A percentile compares a stretch with the other conserved stretches of the same genome.
These are phyloP conservation scores for Montifringilla adamsi DNA, from an alignment of 2,113 vertebrate species.

Conservation along the genomic window DNA sequence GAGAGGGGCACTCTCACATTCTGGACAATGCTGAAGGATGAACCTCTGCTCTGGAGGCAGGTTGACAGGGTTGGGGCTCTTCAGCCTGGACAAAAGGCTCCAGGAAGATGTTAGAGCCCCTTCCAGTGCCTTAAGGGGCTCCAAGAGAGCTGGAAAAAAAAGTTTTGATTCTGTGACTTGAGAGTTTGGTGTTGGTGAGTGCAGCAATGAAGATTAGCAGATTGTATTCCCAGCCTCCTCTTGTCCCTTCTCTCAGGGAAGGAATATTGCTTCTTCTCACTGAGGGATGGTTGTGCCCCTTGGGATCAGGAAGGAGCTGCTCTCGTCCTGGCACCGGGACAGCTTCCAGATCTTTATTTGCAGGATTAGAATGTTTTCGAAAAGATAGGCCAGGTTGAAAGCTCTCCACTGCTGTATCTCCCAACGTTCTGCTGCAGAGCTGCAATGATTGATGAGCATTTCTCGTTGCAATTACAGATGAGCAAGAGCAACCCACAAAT, in stretches of 20 bases:
- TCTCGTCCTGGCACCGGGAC: not conserved
- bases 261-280: not conserved
- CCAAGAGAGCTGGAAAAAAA: not conserved
- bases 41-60: not conserved
- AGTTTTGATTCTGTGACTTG: not conserved
- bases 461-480: slow-evolving; percentile 14
- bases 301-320: not conserved
- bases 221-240: not conserved
- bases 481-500: slow-evolving; percentile 19
- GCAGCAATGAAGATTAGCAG: not conserved
- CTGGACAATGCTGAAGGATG: not conserved
- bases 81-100: not conserved
- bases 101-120: not conserved
- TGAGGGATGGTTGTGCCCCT: not conserved
- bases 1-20: not conserved
- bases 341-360: not conserved
- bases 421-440: not conserved
- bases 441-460: not conserved
- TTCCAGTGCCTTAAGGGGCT: not conserved
- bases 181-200: not conserved
- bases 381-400: not conserved
- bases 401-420: not conserved
- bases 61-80: not conserved
- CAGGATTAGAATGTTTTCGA: not conserved
- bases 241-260: not conserved